These are phyloP conservation scores for Melanerpes formicivorus DNA, from an alignment of 2,113 vertebrate genomes.

Conservation along the genomic window DNA sequence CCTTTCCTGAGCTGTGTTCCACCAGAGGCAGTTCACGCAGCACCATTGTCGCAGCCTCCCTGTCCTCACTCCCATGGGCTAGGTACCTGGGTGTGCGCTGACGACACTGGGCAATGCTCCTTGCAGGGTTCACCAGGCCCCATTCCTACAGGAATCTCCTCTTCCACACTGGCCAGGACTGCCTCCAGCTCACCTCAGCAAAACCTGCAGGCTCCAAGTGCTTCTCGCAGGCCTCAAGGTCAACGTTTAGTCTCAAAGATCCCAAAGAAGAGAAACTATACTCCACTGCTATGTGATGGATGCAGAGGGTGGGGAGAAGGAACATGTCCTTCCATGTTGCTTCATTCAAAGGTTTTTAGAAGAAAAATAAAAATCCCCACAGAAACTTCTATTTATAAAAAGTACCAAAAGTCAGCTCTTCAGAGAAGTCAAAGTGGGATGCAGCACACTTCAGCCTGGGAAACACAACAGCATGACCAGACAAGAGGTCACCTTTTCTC, in stretches of 20 bases:
- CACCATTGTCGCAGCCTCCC: slow-evolving; percentile 53
- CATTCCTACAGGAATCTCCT: slow-evolving; percentile 31
- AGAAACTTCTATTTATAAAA: not conserved
- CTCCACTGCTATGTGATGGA: slow-evolving; percentile 34
- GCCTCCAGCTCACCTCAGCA: slow-evolving; percentile 64
- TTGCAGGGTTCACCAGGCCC: slow-evolving; percentile 30
- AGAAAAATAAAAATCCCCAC: not conserved
- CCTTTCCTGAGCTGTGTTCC: slow-evolving; percentile 59
- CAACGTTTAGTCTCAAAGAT: slow-evolving; percentile 80
- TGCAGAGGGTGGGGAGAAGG: slow-evolving; percentile 1
- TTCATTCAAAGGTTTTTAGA: slow-evolving; percentile 33
- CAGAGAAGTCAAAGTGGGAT: slow-evolving; percentile 12
- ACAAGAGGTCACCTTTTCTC: slow-evolving; percentile 7
- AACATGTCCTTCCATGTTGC: slow-evolving; percentile 59
- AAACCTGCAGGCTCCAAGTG: slow-evolving; percentile 57
- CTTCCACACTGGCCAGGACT: slow-evolving; percentile 2
- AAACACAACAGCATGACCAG: not conserved
- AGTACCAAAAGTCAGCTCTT: slow-evolving; percentile 28
- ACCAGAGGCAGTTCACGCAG: not conserved
- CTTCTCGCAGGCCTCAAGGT: slow-evolving; percentile 61
- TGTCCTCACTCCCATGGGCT: slow-evolving; percentile 19
- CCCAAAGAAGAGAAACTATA: slow-evolving; percentile 65
- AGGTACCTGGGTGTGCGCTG: not conserved
- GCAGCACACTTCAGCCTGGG: slow-evolving; percentile 11
- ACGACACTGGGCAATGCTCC: not conserved